Conservation (phyloP, 2,797 vertebrate genomes). For the Epinephelus coioides region DNA sequence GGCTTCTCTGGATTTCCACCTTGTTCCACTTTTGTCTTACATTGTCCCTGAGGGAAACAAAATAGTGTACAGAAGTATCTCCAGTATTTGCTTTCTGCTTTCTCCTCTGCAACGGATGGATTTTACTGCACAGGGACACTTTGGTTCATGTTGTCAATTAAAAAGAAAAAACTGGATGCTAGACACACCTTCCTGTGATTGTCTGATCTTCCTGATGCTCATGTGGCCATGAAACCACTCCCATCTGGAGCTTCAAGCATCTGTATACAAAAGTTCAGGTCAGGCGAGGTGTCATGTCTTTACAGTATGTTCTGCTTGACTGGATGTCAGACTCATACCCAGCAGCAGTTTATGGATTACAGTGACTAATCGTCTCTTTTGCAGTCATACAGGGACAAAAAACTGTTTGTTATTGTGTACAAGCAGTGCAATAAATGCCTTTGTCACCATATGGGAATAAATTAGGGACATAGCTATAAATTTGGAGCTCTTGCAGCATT, state of each 20-base stretch:
- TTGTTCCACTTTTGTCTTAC: background rate
- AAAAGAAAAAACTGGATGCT: background rate
- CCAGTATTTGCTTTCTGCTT: background rate
- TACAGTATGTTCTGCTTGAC: background rate
- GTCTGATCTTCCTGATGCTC: slow-evolving; percentile 48
- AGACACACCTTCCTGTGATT: slow-evolving; percentile 48
- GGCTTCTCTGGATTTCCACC: background rate
- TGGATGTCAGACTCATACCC: background rate
- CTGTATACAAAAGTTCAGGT: slow-evolving; percentile 27
- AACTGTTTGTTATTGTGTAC: background rate
- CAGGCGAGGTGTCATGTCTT: background rate
- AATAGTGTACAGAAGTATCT: background rate
- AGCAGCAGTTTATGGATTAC: background rate
- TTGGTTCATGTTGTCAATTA: background rate
- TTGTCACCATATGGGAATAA: background rate
- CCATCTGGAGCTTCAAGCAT: slow-evolving; percentile 10
- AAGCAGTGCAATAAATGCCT: background rate
- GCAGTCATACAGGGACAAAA: background rate
- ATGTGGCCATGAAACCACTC: background rate
- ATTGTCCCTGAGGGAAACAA: background rate
- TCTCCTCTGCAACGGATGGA: too few relatives aligned
- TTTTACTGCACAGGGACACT: slow-evolving; percentile 2
- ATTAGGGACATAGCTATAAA: background rate
- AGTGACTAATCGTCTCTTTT: background rate
- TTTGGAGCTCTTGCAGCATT: background rate